Evolutionary conservation across 2,888 invertebrate genomes (phyloP).

Genomic region (Ichneumoninae sp.): DNA sequence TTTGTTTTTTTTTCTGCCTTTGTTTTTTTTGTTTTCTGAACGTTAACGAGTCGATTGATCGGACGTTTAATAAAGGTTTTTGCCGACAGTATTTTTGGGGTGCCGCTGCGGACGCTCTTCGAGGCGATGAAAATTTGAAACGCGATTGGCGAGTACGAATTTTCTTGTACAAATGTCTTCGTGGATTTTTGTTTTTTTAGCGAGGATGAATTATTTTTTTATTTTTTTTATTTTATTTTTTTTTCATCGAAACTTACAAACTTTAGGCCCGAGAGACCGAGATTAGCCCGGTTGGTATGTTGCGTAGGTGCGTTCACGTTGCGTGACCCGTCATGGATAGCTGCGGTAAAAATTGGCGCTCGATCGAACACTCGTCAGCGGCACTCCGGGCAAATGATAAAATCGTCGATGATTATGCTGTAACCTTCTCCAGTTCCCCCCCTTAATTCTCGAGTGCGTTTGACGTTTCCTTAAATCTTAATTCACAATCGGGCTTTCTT

Average conservation of each 20-base stretch:
- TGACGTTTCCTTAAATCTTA: constrained; percentile 47
- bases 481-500: constrained; percentile 25
- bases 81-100: not conserved
- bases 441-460: constrained; percentile 58
- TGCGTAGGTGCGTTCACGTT: not conserved
- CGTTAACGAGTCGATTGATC: constrained; percentile 26
- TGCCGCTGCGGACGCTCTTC: constrained; percentile 33
- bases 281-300: not conserved
- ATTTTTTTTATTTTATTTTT: constrained; percentile 5
- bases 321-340: not conserved
- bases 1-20: constrained; percentile 29
- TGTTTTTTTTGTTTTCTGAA: not conserved
- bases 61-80: constrained; percentile 23
- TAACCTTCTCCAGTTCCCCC: not conserved
- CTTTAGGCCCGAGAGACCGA: constrained; percentile 45
- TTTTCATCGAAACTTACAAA: constrained; percentile 24
- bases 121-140: constrained; percentile 11
- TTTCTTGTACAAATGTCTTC: constrained; percentile 15
- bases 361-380: constrained; percentile 24
- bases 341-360: constrained; percentile 13
- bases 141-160: constrained; percentile 28
- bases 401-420: constrained; percentile 42
- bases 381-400: constrained; percentile 31
- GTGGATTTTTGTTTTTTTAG: not conserved
- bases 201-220: constrained; percentile 1